phyloP scores from a whole-genome alignment of 2,797 vertebrate genomes.

The Lophotriccus pileatus region DNA sequence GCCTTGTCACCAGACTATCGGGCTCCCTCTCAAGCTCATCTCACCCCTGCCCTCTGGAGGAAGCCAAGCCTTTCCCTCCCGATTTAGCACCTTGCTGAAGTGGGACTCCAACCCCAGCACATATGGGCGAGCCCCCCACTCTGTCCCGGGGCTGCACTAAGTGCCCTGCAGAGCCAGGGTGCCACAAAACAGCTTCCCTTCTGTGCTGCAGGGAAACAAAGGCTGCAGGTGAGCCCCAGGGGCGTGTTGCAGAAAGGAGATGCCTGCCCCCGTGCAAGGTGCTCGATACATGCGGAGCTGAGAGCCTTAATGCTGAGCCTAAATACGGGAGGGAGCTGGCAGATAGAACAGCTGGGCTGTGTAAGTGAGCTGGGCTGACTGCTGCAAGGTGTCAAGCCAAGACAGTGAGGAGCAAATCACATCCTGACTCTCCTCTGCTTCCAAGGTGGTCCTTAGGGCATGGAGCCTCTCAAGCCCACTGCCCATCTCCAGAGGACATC shows the following conservation, averaged over 20 bases:
- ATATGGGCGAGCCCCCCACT: not conserved
- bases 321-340: not conserved
- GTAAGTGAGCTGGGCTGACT: not conserved
- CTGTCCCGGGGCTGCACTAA: not conserved
- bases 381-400: not conserved
- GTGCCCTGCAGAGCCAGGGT: not conserved
- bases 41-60: not conserved
- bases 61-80: not conserved
- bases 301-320: not conserved
- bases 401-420: not conserved
- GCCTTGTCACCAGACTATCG: not conserved
- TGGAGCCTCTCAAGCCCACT: not conserved
- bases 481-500: not conserved
- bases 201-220: not conserved
- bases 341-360: not conserved
- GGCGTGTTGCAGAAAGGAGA: not conserved
- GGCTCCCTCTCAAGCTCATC: not conserved
- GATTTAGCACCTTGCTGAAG: not conserved
- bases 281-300: not conserved
- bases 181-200: not conserved
- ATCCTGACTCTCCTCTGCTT: not conserved
- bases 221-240: accelerated
- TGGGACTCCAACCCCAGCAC: accelerated
- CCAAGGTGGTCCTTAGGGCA: not conserved
- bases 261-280: not conserved